Evolutionary conservation across 2,888 invertebrate genomes (phyloP).

Genomic region (Cryptus viduatorius): DNA sequence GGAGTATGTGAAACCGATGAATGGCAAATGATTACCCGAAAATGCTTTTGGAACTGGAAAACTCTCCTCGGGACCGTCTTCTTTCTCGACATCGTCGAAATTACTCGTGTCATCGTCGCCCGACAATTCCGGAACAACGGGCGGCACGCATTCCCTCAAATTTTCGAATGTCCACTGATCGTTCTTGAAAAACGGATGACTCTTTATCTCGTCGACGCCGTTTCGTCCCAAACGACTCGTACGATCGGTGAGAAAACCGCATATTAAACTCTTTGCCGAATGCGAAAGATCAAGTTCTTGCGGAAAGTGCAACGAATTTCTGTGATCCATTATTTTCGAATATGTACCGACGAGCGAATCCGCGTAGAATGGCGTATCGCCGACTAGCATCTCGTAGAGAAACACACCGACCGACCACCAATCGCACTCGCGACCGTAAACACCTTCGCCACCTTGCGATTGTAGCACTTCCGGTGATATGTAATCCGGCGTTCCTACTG

Average conservation of each 20-base stretch:
- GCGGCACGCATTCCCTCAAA: slow-evolving; percentile 96
- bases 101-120: slow-evolving; percentile 99
- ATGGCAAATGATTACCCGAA: slow-evolving; percentile 99
- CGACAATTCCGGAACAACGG: slow-evolving; percentile 97
- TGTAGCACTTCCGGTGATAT: slow-evolving; percentile 99
- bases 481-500: slow-evolving; percentile 99
- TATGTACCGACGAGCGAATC: slow-evolving; percentile 99
- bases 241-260: slow-evolving; percentile 97
- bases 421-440: slow-evolving; percentile 99
- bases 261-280: slow-evolving; percentile 94
- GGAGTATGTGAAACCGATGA: slow-evolving; percentile 99
- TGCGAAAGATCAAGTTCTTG: slow-evolving; percentile 96
- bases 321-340: slow-evolving; percentile 99
- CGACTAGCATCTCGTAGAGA: slow-evolving; percentile 99
- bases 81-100: slow-evolving; percentile 99
- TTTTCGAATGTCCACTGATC: slow-evolving; percentile 99
- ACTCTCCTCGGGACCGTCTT: slow-evolving; percentile 96
- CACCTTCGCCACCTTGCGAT: slow-evolving; percentile 97
- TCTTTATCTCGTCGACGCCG: slow-evolving; percentile 97
- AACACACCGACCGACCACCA: slow-evolving; percentile 99
- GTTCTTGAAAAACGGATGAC: slow-evolving; percentile 97
- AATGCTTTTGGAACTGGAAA: slow-evolving; percentile 99
- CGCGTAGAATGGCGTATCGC: slow-evolving; percentile 99
- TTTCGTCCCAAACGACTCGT: slow-evolving; percentile 94
- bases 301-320: slow-evolving; percentile 97